Conservation (phyloP, 2,888 invertebrate species). For the Zaprionus lineosus region DNA sequence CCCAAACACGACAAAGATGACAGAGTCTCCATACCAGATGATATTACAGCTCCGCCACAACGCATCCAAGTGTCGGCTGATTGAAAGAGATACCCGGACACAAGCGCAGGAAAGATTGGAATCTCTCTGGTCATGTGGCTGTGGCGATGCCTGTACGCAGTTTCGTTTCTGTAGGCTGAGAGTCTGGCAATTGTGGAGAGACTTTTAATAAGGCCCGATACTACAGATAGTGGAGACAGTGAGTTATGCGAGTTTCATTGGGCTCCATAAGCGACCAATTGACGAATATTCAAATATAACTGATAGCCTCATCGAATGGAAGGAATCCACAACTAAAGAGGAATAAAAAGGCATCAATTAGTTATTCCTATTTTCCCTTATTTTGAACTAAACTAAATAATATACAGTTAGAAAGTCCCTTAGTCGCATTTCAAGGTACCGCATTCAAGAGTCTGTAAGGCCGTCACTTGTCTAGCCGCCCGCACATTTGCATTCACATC, state of each 20-base stretch:
- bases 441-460: not conserved
- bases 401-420: not conserved
- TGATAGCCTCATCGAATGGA: too few species aligned
- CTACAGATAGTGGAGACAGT: too few species aligned
- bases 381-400: not conserved
- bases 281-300: too few species aligned
- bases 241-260: too few species aligned
- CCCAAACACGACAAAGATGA: conserved; percentile 47
- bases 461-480: not conserved
- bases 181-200: not conserved
- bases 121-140: conserved; percentile 4
- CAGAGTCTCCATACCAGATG: conserved; percentile 16
- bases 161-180: not conserved
- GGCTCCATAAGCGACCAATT: too few species aligned
- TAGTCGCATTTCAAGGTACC: not conserved
- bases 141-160: not conserved
- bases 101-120: conserved; percentile 15
- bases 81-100: conserved; percentile 55
- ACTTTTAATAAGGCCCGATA: not conserved
- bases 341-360: too few species aligned
- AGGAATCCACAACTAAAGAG: too few species aligned
- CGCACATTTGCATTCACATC: not conserved
- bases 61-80: conserved; percentile 47
- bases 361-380: too few species aligned
- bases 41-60: conserved; percentile 11